Percentiles rank a stretch among this genome's conserved stretches.
Evolutionary conservation across 2,888 invertebrate genomes (phyloP).

Genomic region (Lithodes maja): DNA sequence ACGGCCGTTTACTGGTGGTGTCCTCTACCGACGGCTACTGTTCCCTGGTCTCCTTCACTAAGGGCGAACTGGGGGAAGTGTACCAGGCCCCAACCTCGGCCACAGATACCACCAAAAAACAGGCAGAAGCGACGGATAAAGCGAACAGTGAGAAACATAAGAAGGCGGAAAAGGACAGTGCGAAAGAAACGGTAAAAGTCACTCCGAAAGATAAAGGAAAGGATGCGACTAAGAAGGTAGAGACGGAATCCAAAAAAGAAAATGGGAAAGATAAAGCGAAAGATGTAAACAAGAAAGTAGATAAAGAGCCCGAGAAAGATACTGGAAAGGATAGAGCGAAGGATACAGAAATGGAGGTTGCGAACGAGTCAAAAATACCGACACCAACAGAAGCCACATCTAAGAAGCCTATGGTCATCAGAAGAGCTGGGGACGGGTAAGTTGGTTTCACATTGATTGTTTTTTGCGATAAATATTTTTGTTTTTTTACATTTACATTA

Average conservation of each 20-base stretch:
- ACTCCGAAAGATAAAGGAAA: no score
- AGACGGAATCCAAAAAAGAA: no score
- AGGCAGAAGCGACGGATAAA: no score
- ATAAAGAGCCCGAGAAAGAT: not conserved
- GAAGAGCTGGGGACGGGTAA: slow-evolving; percentile 43
- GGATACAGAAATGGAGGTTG: not conserved
- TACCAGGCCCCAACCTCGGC: not conserved
- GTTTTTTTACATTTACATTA: no score
- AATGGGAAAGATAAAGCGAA: not conserved
- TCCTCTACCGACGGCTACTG: slow-evolving; percentile 95
- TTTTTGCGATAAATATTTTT: no score
- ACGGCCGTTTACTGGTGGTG: slow-evolving; percentile 84
- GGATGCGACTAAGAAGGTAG: no score
- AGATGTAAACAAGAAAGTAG: not conserved
- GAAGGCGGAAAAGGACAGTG: no score
- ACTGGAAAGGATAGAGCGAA: not conserved
- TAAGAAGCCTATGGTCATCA: slow-evolving; percentile 30
- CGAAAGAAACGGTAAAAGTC: no score
- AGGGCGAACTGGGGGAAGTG: slow-evolving; percentile 81
- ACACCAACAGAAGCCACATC: not conserved
- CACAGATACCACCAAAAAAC: not conserved
- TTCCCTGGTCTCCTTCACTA: slow-evolving; percentile 85
- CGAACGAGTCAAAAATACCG: not conserved
- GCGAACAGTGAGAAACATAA: no score
- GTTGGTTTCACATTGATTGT: not conserved